Conservation (phyloP, 2,888 invertebrate genomes). For the Protodeltote pygarga region DNA sequence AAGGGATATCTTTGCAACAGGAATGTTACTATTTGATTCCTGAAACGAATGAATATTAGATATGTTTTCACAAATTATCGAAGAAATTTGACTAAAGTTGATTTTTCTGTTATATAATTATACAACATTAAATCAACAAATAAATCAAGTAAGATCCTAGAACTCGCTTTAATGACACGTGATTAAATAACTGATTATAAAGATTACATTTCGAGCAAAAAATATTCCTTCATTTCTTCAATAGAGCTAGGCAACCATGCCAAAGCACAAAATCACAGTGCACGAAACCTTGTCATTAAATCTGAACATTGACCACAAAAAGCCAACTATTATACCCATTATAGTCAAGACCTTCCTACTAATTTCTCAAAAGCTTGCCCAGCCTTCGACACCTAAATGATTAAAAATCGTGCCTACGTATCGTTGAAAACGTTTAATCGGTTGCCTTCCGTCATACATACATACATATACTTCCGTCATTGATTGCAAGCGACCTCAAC, state of each 20-base stretch:
- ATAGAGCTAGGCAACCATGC: conserved; percentile 17
- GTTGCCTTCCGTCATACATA: conserved; percentile 72
- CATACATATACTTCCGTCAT: conserved; percentile 75
- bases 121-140: no score
- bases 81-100: no score
- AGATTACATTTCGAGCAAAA: conserved; percentile 1
- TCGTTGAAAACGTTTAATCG: conserved; percentile 64
- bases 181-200: no score
- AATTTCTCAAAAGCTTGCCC: conserved; percentile 41
- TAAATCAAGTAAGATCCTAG: no score
- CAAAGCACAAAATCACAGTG: conserved; percentile 27
- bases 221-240: not conserved
- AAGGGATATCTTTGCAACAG: no score
- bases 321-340: conserved; percentile 37
- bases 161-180: no score
- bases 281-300: conserved; percentile 34
- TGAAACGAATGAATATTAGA: no score
- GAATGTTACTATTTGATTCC: no score
- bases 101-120: no score
- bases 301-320: conserved; percentile 30
- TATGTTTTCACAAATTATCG: no score
- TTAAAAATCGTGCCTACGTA: conserved; percentile 54
- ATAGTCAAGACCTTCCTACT: conserved; percentile 44
- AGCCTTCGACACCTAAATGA: conserved; percentile 57
- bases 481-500: conserved; percentile 77